phyloP scores from a whole-genome alignment of 1,140 invertebrate genomes.

The Scaptomyza montana region DNA sequence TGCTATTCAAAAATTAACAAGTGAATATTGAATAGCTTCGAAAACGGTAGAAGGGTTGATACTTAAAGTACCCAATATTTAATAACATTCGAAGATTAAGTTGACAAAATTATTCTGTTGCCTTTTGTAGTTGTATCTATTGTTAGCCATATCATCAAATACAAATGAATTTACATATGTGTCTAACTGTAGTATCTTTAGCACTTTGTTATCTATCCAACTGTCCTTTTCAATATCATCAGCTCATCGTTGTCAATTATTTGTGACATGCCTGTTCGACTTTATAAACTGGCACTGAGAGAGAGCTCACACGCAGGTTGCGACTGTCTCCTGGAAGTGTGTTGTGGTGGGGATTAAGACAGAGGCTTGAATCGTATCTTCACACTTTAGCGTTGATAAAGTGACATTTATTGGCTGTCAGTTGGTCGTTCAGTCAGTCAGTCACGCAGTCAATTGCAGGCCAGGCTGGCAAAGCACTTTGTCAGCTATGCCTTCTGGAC shows the following conservation, averaged over 20 bases:
- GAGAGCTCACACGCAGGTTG: constrained; percentile 38
- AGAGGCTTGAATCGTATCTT: constrained; percentile 28
- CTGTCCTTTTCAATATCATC: constrained; percentile 66
- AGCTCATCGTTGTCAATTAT: constrained; percentile 72
- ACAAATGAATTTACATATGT: neutral
- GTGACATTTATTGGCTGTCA: constrained; percentile 78
- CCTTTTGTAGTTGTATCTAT: too few relatives aligned
- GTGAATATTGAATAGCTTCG: neutral
- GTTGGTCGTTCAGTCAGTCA: constrained; percentile 45
- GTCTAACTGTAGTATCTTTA: constrained; percentile 1
- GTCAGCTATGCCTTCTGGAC: constrained; percentile 54
- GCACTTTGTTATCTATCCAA: constrained; percentile 24
- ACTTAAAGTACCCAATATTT: too few relatives aligned
- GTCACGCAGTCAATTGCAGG: constrained; percentile 11
- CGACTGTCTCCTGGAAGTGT: constrained; percentile 1
- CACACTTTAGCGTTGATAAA: constrained; percentile 63
- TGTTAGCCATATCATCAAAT: neutral
- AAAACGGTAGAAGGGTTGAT: too few relatives aligned
- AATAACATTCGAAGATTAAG: too few relatives aligned
- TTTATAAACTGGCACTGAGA: constrained; percentile 68
- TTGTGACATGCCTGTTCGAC: constrained; percentile 67
- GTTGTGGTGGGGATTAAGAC: constrained; percentile 13
- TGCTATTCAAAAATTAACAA: neutral
- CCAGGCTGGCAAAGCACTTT: constrained; percentile 45
- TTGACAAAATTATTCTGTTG: too few relatives aligned